Evolutionary conservation across 2,888 invertebrate genomes (phyloP).

Genomic region (Acrobasis consociella): DNA sequence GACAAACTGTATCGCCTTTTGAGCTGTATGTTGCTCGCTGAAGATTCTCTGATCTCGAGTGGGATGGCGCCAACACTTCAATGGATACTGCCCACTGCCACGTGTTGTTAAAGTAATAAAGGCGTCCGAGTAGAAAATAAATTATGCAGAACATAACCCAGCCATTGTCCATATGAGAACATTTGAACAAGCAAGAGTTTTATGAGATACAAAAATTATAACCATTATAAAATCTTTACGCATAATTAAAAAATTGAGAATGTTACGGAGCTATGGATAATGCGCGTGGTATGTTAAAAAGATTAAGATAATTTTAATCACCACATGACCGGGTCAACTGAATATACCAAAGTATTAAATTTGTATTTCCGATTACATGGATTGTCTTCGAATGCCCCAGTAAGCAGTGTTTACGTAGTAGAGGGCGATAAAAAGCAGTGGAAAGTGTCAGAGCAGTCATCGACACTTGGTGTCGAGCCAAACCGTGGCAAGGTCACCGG

Average conservation of each 20-base stretch:
- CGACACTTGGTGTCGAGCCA: constrained; percentile 74
- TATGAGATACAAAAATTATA: background rate
- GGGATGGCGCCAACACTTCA: constrained; percentile 38
- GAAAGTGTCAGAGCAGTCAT: constrained; percentile 76
- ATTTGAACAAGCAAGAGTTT: background rate
- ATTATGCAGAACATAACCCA: background rate
- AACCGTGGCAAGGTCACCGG: constrained; percentile 75
- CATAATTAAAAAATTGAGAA: background rate
- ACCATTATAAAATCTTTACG: background rate
- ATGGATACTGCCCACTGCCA: constrained; percentile 38
- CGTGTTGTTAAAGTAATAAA: background rate
- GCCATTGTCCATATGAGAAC: background rate
- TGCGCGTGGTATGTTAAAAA: background rate
- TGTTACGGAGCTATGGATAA: background rate
- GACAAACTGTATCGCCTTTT: constrained; percentile 6
- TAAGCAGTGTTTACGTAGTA: constrained; percentile 6
- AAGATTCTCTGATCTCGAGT: constrained; percentile 3
- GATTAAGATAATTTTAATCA: constrained; percentile 1
- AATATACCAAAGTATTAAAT: background rate
- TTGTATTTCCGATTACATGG: background rate
- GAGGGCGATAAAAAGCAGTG: constrained; percentile 59
- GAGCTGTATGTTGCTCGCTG: constrained; percentile 26
- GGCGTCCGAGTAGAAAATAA: background rate
- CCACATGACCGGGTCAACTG: background rate
- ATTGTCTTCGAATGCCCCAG: background rate